These are phyloP conservation scores for Lepilemur septentrionalis DNA, from an alignment of 2,797 vertebrate species.

Conservation along the genomic window DNA sequence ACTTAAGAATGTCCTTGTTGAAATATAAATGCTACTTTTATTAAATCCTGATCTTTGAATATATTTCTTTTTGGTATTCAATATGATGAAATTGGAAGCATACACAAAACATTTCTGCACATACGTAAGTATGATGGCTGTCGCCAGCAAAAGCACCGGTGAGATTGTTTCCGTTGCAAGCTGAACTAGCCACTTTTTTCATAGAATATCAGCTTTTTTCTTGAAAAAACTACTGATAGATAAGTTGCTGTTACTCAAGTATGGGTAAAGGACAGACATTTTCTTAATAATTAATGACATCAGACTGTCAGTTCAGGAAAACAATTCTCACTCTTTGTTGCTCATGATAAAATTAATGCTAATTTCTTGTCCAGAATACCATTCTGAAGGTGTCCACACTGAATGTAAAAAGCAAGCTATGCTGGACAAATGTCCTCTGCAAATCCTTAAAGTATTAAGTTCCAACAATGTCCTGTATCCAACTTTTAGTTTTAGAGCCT, in stretches of 20 bases:
- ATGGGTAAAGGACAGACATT: not conserved
- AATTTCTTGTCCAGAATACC: not conserved
- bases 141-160: not conserved
- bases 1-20: not conserved
- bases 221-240: not conserved
- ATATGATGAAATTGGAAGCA: not conserved
- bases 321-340: not conserved
- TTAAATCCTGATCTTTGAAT: not conserved
- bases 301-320: not conserved
- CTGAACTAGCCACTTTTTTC: not conserved
- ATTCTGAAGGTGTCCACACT: not conserved
- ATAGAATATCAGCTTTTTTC: not conserved
- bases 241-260: not conserved
- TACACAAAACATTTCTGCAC: not conserved
- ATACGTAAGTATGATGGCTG: not conserved
- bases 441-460: not conserved
- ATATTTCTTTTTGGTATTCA: not conserved
- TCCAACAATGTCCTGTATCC: not conserved
- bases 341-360: not conserved
- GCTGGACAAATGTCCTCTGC: not conserved
- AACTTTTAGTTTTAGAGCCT: not conserved
- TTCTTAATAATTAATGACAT: slow-evolving; percentile 30
- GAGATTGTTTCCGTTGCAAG: not conserved
- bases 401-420: not conserved
- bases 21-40: not conserved